Percentiles rank a stretch among this genome's conserved stretches.
phyloP scores from a whole-genome alignment of 2,797 vertebrate genomes.

The Choloepus didactylus region DNA sequence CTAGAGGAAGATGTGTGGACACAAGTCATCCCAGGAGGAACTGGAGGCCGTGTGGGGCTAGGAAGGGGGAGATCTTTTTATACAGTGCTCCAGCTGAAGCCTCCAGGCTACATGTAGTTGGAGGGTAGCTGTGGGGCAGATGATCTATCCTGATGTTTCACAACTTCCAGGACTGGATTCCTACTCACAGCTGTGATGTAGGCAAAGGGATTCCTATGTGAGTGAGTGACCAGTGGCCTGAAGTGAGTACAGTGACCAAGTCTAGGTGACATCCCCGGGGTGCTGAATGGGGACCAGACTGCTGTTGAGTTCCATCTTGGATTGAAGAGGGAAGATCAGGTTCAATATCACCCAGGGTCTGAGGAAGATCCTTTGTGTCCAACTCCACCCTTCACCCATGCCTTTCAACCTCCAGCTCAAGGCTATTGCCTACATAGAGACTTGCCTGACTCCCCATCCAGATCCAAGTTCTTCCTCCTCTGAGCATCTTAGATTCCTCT shows the following conservation, averaged over 20 bases:
- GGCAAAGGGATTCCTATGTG: background rate
- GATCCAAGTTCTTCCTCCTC: background rate
- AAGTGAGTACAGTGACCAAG: background rate
- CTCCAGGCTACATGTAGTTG: slow-evolving; percentile 56
- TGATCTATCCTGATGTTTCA: slow-evolving; percentile 62
- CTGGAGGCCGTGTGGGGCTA: slow-evolving; percentile 13
- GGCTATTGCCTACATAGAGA: accelerated
- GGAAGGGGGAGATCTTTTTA: slow-evolving; percentile 54
- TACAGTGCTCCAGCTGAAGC: background rate
- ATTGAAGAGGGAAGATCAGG: background rate
- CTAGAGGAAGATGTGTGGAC: background rate
- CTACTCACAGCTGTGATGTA: background rate
- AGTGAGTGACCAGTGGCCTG: background rate
- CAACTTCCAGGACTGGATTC: slow-evolving; percentile 62
- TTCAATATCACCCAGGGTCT: background rate
- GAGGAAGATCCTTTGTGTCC: background rate
- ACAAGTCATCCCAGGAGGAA: slow-evolving; percentile 21
- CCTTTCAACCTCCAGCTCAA: background rate
- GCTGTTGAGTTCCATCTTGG: background rate
- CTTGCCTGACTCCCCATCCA: background rate
- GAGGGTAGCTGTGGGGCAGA: background rate
- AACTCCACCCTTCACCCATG: background rate
- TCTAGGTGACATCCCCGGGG: background rate
- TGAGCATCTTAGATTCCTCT: background rate
- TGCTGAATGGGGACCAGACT: too few species aligned